Percentiles rank a stretch among this genome's conserved stretches.
phyloP scores from a whole-genome alignment of 2,888 invertebrate species.

The Amphipoea lucens region DNA sequence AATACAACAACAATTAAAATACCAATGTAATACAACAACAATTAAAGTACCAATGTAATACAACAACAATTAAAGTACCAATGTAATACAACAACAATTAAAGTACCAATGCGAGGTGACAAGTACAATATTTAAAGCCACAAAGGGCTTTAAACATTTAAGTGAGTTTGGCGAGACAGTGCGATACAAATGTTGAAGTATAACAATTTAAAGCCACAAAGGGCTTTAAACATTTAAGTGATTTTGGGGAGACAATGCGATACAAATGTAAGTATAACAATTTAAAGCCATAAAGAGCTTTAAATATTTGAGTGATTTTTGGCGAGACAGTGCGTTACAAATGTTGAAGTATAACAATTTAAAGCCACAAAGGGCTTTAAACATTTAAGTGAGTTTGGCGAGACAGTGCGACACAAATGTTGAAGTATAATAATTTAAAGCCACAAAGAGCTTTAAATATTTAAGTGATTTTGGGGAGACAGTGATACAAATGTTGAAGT shows the following conservation, averaged over 20 bases:
- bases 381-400: neutral
- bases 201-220: conserved; percentile 14
- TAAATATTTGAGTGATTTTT: conserved; percentile 2
- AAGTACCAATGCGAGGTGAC: conserved; percentile 25
- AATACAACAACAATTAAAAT: conserved; percentile 22
- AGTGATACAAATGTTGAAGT: neutral
- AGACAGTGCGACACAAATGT: neutral
- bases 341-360: neutral
- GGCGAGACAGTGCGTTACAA: neutral
- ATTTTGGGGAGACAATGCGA: neutral
- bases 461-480: neutral
- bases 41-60: conserved; percentile 29
- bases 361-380: conserved; percentile 16
- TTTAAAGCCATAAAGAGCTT: conserved; percentile 17
- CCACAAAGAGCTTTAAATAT: conserved; percentile 5
- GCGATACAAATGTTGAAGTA: neutral
- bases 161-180: neutral
- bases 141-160: conserved; percentile 3
- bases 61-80: conserved; percentile 22
- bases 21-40: conserved; percentile 33
- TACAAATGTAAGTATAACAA: neutral
- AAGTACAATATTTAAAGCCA: conserved; percentile 21
- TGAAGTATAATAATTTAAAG: conserved; percentile 19
- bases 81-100: conserved; percentile 30
- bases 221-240: conserved; percentile 4